These are phyloP conservation scores for Sphaeramia orbicularis DNA, from an alignment of 2,797 vertebrate species.

Conservation along the genomic window DNA sequence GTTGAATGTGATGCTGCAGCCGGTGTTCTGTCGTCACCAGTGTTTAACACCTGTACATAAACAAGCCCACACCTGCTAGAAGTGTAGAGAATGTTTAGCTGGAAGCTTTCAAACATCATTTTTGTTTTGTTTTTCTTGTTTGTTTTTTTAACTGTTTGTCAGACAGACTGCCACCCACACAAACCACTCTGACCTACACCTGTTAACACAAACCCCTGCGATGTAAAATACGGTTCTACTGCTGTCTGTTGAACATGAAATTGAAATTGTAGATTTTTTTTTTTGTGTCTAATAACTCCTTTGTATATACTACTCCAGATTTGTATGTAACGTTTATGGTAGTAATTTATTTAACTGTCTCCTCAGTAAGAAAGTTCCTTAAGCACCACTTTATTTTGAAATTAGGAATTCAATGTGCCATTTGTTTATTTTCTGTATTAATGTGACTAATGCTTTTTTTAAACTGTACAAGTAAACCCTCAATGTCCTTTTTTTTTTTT, in stretches of 20 bases:
- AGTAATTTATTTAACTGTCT: conserved; percentile 91
- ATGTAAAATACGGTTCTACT: conserved; percentile 83
- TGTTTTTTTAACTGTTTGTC: conserved; percentile 11
- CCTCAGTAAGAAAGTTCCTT: conserved; percentile 79
- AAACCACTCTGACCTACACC: conserved; percentile 36
- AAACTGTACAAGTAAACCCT: conserved; percentile 73
- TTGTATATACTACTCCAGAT: conserved; percentile 89
- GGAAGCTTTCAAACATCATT: conserved; percentile 59
- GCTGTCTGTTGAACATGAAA: conserved; percentile 77
- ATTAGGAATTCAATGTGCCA: conserved; percentile 87
- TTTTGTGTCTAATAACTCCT: conserved; percentile 81
- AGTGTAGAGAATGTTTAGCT: conserved; percentile 54
- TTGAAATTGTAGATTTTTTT: conserved; percentile 83
- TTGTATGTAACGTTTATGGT: conserved; percentile 88
- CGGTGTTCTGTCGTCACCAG: conserved; percentile 38
- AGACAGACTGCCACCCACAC: conserved; percentile 15
- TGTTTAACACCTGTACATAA: conserved; percentile 68
- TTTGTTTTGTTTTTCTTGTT: conserved; percentile 27
- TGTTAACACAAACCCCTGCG: conserved; percentile 50
- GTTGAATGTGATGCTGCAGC: not conserved
- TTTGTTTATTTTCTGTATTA: conserved; percentile 86
- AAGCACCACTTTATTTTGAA: conserved; percentile 84
- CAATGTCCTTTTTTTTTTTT: conserved; percentile 47
- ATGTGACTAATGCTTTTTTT: conserved; percentile 82
- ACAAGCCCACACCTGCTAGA: conserved; percentile 59